A percentile compares a stretch with the other conserved stretches of the same genome.
phyloP scores from a whole-genome alignment of 2,797 vertebrate species.

The Anas bahamensis region DNA sequence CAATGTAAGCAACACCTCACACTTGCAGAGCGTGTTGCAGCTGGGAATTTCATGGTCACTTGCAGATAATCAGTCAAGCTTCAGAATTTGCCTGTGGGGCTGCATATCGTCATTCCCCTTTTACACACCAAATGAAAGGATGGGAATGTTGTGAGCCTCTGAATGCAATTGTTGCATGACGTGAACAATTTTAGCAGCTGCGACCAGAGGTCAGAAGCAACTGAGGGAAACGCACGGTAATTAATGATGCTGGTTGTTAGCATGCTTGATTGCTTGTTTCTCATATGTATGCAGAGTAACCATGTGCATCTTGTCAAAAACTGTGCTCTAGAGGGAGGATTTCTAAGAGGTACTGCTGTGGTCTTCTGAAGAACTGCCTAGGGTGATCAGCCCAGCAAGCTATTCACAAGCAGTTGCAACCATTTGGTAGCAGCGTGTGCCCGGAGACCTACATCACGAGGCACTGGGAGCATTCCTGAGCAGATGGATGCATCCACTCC shows the following conservation, averaged over 20 bases:
- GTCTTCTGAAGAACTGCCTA: not conserved
- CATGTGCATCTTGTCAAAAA: not conserved
- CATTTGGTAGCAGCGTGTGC: not conserved
- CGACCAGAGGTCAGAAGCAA: not conserved
- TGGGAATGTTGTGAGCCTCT: not conserved
- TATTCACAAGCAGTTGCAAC: not conserved
- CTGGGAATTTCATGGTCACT: not conserved
- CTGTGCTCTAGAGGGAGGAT: rapidly evolving
- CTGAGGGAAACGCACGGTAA: not conserved
- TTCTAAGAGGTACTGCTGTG: not conserved
- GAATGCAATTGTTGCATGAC: not conserved
- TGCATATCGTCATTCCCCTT: not conserved
- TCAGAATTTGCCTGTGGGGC: not conserved
- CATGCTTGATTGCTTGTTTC: not conserved
- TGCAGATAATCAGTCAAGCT: not conserved
- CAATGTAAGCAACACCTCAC: not conserved
- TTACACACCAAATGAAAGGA: not conserved
- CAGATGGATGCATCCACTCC: not conserved
- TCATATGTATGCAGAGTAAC: not conserved
- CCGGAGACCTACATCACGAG: not conserved
- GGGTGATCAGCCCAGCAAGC: not conserved
- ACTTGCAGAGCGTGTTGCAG: not conserved
- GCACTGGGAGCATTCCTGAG: not conserved
- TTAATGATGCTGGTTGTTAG: not conserved
- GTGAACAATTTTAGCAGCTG: not conserved